Base-by-base conservation (phyloP, 2,113 vertebrate genomes). In the Pica pica region DNA sequence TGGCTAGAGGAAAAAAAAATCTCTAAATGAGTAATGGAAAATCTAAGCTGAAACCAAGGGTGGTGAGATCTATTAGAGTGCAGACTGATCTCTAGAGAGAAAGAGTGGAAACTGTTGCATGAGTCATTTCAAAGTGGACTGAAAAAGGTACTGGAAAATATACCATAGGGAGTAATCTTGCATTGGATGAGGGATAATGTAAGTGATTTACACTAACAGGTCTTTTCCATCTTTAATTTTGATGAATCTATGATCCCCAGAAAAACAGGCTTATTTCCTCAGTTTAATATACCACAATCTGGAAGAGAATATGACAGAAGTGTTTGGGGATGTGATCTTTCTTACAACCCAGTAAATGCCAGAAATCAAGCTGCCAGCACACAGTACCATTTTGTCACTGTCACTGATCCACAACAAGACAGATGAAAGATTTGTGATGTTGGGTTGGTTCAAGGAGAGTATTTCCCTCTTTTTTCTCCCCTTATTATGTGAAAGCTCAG, bases 191-290 rank as follows among this genome's bases (percentile, higher is more conserved):
- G 52, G 85, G 47, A 90, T 86, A 90, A 95, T 88, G 60, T 50
- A 91, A 93, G 55, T 71, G 88, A 94, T 86, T 96, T 96, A 91
- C 64, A 64, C 55, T 86, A 90, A 57, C 90, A 81, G 28, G 85
- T 86, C 87, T 93, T 93, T 96, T 90, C 94, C 64, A 83, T 94
- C 87, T 92, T 93, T 96, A 95, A 91, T 94, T 96, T 92, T 90
- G 59, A 94, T 90, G 79, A 86, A 93, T 93, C 79, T 92, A n/a
- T 75, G 76, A 93, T 88, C 27, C 26, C 14, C 52, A 81, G 64
- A 31, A 94, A 96, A 93, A 74, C 75, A 86, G 73, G 11, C 52
- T 88, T 81, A 56, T 91, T 94, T 83, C 82, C 71, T 93, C 85
- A 35, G 37, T 92, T 95, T 86, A 90, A 94, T 89, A 74, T 35